Conservation (phyloP, 2,888 invertebrate species). For the Campoletis raptor region DNA sequence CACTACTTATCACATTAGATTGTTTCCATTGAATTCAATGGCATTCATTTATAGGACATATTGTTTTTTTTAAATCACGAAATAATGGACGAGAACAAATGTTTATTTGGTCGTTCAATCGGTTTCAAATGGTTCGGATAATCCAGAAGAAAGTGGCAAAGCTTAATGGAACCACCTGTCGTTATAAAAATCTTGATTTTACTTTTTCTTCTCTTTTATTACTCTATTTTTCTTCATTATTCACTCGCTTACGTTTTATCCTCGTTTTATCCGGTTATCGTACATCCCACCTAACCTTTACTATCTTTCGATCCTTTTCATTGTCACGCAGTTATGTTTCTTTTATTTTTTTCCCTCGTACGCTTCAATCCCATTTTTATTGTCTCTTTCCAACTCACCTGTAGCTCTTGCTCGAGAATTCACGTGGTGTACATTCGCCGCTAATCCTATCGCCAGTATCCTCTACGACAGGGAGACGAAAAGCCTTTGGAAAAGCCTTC, state of each 20-base stretch:
- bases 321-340: neutral
- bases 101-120: constrained; percentile 2
- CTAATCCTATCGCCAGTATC: constrained; percentile 43
- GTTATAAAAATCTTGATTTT: constrained; percentile 27
- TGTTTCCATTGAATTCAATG: neutral
- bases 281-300: constrained; percentile 10
- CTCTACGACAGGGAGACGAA: neutral
- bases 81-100: neutral
- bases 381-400: constrained; percentile 43
- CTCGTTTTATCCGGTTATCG: constrained; percentile 8
- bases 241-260: constrained; percentile 17
- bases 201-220: neutral
- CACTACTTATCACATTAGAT: constrained; percentile 2
- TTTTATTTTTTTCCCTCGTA: constrained; percentile 6
- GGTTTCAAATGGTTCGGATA: neutral
- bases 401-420: constrained; percentile 48
- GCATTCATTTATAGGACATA: neutral
- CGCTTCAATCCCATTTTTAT: constrained; percentile 35
- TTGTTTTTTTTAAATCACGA: neutral
- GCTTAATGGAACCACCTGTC: neutral
- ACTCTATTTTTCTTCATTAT: neutral
- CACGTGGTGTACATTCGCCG: constrained; percentile 13
- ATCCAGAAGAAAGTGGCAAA: neutral
- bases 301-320: constrained; percentile 1
- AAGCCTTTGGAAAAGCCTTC: neutral